Base-by-base conservation (phyloP, 2,113 vertebrate genomes). In the Lanius collurio region DNA sequence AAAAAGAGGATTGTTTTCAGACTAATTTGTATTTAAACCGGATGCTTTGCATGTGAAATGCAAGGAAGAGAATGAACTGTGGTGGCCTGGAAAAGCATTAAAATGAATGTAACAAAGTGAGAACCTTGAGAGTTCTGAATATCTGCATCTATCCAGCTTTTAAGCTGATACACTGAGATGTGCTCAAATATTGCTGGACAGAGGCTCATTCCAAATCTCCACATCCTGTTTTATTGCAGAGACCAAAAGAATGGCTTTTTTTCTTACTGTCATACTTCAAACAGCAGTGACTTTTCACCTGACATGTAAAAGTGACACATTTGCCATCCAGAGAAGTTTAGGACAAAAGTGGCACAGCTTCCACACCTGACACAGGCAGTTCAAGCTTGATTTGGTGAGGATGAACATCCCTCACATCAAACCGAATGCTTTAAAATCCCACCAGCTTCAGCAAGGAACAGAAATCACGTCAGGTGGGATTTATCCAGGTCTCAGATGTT, bases 1-100 rank as follows among this genome's bases (percentile, higher is more conserved):
- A 94, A 96, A 97, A 97, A 97, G 94, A 95, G 75, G 97, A 97
- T 97, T 97, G 97, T 97, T 98, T 98, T 97, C 97, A 96, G 94
- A 82, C 96, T 97, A 95, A 97, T 97, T 98, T 97, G 91, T 97
- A 97, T 97, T 97, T 97, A 95, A 98, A 97, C 89, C 42, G 37
- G 75, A 95, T 90, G 93, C 89, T 97, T 95, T 97, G 95, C 96
- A 98, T 97, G 83, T 78, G 85, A 98, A 97, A 98, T 1, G 15
- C 3, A 3, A 64, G 63, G 44, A 93, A 91, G 44, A 86, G 55
- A 75, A 92, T 90, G 77, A 93, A 88, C 77, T 78, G 7, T 21
- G 55, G 50, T 93, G 90, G 76, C 90, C 95, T 82, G 73, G 83
- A 94, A 93, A 83, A 81, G 73, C 73, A 49, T 91, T 88, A 84